Percentiles rank a stretch among this genome's conserved stretches.
These are phyloP conservation scores for Parelbella ahira DNA, from an alignment of 2,888 invertebrate species.

Conservation along the genomic window DNA sequence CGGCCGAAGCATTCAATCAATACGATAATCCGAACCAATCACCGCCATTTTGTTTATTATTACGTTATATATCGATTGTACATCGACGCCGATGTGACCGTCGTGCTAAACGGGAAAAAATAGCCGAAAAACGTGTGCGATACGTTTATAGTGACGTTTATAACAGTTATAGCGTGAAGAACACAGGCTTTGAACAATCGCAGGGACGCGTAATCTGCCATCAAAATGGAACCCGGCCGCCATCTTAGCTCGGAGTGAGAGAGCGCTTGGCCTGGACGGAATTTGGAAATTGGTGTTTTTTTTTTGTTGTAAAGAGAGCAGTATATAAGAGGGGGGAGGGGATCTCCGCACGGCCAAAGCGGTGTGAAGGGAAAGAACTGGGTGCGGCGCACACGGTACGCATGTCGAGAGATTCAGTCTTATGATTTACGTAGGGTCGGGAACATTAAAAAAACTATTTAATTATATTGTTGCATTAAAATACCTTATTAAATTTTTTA, in stretches of 20 bases:
- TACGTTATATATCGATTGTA: slow-evolving; percentile 10
- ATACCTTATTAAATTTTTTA: too few species aligned
- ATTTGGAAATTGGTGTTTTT: slow-evolving; percentile 80
- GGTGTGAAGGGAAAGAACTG: slow-evolving; percentile 78
- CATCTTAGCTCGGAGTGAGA: slow-evolving; percentile 77
- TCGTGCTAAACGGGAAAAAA: slow-evolving; percentile 69
- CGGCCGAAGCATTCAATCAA: slow-evolving; percentile 52
- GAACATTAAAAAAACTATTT: too few species aligned
- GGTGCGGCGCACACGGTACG: slow-evolving; percentile 37
- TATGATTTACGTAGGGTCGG: too few species aligned
- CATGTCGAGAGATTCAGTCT: slow-evolving; percentile 45
- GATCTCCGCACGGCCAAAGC: slow-evolving; percentile 74
- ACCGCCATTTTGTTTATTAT: slow-evolving; percentile 24
- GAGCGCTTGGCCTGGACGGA: slow-evolving; percentile 71
- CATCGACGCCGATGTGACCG: slow-evolving; percentile 40
- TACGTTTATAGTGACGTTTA: slow-evolving; percentile 48
- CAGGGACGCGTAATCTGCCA: slow-evolving; percentile 75
- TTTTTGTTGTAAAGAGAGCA: slow-evolving; percentile 79
- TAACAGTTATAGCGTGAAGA: slow-evolving; percentile 16
- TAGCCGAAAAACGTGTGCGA: slow-evolving; percentile 75
- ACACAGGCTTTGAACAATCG: slow-evolving; percentile 66
- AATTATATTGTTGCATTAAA: too few species aligned
- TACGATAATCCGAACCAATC: slow-evolving; percentile 48
- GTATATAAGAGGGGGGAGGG: slow-evolving; percentile 74
- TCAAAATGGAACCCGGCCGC: slow-evolving; percentile 79